Base-by-base conservation (phyloP, 2,888 invertebrate species). In the Venusia cambrica region DNA sequence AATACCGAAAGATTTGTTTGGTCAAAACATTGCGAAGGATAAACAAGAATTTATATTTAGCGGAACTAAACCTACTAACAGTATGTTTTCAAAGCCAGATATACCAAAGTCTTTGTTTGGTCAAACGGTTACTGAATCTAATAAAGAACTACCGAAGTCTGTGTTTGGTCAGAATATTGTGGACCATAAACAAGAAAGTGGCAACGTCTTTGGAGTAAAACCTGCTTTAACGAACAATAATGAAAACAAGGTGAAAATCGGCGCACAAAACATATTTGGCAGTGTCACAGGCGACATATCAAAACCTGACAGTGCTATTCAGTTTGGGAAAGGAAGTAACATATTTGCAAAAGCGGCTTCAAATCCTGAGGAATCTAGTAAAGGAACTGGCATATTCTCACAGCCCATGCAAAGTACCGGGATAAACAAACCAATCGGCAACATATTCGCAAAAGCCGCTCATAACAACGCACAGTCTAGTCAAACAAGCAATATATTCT, bases 301-400 rank as follows among this genome's bases (percentile, higher is more conserved):
- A 6, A 67, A 67, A 46, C 45, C 65, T 14, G 61, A 62, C 16
- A 57, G 38, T 39, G 48, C 48, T 20, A 9, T 14, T 9, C 52
- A 58, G 38, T 61, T 62, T 35, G 58, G 47, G 28, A 62, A 58
- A 36, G 44, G 46, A 17, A 52, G 44, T 12, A 75, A 67, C 45
- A 66, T 81, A 41, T 80, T 83, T 59, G 50, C 60, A 4, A 73
- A 64, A 46, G 30, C 34, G n/a, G 28, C 21, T 27, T 25, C 31
- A 17, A 9, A 43, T 19, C 16, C 22, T 4, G 28, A 19, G n/a
- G 29, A 39, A 20, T 35, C 43, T 12, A 39, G 22, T 25, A 17
- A 38, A 22, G 48, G 45, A 33, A 46, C 33, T 34, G 28, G 8
- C 12, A 22, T 35, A 19, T 40, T 40, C 27, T 15, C 35, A 17